Percentiles rank a stretch among this genome's conserved stretches.
These are phyloP conservation scores for Julus scandinavius DNA, from an alignment of 2,888 invertebrate species.

Conservation along the genomic window DNA sequence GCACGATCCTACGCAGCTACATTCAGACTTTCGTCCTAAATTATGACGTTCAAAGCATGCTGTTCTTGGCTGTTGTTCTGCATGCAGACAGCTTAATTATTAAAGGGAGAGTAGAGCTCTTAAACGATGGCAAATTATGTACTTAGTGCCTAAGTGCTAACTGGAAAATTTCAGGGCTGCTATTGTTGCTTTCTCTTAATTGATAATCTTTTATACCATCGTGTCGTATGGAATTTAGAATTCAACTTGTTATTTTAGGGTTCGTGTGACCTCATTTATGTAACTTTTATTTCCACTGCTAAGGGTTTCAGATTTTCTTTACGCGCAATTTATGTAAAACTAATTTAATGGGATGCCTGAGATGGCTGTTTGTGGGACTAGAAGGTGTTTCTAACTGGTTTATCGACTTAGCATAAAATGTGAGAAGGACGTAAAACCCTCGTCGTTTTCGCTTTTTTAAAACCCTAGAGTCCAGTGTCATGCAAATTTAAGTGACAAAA, in stretches of 20 bases:
- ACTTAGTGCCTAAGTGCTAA: neutral
- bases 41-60: neutral
- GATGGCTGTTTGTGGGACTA: neutral
- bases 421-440: neutral
- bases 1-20: no score
- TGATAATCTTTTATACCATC: neutral
- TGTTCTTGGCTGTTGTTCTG: neutral
- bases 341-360: neutral
- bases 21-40: neutral
- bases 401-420: neutral
- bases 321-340: constrained; percentile 26
- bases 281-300: neutral
- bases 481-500: neutral
- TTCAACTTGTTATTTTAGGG: neutral
- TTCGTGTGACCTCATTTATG: neutral
- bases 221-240: neutral
- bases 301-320: neutral
- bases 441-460: neutral
- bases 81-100: constrained; percentile 12
- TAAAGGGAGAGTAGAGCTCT: neutral
- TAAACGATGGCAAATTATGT: constrained; percentile 25
- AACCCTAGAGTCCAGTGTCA: neutral
- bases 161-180: neutral
- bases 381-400: neutral
- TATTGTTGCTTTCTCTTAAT: neutral